These are phyloP conservation scores for Macrobrachium rosenbergii DNA, from an alignment of 1,140 invertebrate genomes.

Conservation along the genomic window DNA sequence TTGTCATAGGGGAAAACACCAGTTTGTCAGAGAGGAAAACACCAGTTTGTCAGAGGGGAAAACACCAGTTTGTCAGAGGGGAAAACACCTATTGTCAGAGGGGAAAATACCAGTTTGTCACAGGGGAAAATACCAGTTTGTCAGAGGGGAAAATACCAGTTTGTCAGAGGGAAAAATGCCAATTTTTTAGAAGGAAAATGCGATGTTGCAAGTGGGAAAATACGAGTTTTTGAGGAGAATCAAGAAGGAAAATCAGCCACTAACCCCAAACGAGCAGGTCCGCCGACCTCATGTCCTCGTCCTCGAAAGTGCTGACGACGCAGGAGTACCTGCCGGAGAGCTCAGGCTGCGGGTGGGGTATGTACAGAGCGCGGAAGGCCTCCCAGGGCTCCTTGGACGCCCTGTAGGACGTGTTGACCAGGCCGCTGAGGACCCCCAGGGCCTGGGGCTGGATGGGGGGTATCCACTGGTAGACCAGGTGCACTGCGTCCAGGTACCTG, in stretches of 20 bases:
- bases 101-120: no score
- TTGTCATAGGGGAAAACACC: no score
- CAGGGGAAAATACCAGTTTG: no score
- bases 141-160: no score
- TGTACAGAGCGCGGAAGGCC: background rate
- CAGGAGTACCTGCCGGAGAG: background rate
- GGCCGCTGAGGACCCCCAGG: background rate
- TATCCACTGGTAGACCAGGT: background rate
- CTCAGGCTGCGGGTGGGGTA: background rate
- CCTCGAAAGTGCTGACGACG: background rate
- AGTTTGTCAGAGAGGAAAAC: no score
- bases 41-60: no score
- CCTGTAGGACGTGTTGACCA: background rate
- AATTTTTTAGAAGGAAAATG: no score
- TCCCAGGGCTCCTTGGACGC: background rate
- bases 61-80: no score
- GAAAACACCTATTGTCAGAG: no score
- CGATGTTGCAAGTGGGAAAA: no score
- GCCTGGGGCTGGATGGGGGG: background rate
- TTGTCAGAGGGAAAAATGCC: no score
- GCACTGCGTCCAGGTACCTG: conserved; percentile 10
- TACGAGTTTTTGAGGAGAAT: no score
- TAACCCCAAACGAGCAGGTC: background rate
- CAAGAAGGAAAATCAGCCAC: background rate
- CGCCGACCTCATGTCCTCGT: conserved; percentile 5